Evolutionary conservation across 2,888 invertebrate species (phyloP), one percentile per base, ranked within the genome.

Genomic region (Caenorhabditis virilis): DNA sequence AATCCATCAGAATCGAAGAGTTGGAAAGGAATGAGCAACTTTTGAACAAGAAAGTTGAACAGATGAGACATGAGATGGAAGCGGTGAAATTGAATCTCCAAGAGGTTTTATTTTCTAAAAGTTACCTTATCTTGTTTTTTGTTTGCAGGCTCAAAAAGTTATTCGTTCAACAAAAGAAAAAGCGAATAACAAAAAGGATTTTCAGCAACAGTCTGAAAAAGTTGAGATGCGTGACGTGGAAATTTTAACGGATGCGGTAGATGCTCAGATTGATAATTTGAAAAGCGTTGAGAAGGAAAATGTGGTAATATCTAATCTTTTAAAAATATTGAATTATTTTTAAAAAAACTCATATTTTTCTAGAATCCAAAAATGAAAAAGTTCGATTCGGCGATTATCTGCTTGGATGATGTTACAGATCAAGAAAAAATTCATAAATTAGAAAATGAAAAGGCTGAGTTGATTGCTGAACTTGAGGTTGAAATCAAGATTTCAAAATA

Each of bases 201-300:
- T 22, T 35, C 38, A 42, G 0, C 48, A 50, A 42, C 59, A 54
- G 35, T 33, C 5, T 27, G 51, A 53, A 15, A 16, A 22, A 7
- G 25, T 49, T 45, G 13, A 0, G 2, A 13, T 27, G 15, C 23
- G 4, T 7, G 38, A 47, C 27, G 30, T 48, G 16, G 42, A 35
- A 4, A 52, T 47, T 6, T 51, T 61, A 51, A 61, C 61, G 4
- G 15, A 20, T 18, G 4, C 25, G 4, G 25, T 22, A 26, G 2
- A 22, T 23, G 7, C 4, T 27, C 5, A 27, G 45, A 27, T 18
- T 15, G 4, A 18, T 16, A 16, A 41, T 26, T 26, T 20, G 5
- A 16, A 41, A 20, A 35, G 11, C 18, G 27, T n/a, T n/a, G 54
- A 54, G 25, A 60, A 60, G 38, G 60, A 60, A 26, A 60, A 60